Evolutionary conservation across 2,113 vertebrate species (phyloP).

Genomic region (Hypomesus transpacificus): DNA sequence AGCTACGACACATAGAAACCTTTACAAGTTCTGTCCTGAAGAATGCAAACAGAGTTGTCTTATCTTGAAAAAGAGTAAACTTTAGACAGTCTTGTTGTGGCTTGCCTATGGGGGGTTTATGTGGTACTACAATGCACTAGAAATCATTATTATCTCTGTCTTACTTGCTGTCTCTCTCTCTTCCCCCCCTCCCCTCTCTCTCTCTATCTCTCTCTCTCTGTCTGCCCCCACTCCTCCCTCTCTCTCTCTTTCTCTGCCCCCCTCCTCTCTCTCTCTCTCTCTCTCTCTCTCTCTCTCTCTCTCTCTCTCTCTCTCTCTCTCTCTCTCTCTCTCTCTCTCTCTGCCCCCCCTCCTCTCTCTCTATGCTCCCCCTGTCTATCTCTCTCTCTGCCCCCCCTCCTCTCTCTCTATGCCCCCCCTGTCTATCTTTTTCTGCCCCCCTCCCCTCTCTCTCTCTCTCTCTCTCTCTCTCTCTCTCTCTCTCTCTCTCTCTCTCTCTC

Average conservation of each 20-base stretch:
- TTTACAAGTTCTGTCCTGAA: conserved; percentile 64
- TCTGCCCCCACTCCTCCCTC: too few relatives aligned
- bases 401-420: too few relatives aligned
- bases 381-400: too few relatives aligned
- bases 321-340: neutral
- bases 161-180: neutral
- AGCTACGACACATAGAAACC: conserved; percentile 52
- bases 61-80: conserved; percentile 59
- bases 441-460: too few relatives aligned
- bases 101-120: conserved; percentile 49
- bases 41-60: conserved; percentile 61
- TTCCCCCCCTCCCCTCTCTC: neutral
- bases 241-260: too few relatives aligned
- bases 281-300: too few relatives aligned
- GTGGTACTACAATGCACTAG: too few relatives aligned
- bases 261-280: too few relatives aligned
- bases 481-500: neutral
- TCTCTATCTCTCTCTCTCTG: neutral
- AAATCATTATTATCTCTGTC: too few relatives aligned
- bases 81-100: conserved; percentile 58
- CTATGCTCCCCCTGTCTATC: too few relatives aligned
- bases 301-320: neutral
- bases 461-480: neutral
- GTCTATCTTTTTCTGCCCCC: too few relatives aligned
- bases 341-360: too few relatives aligned